Conservation (phyloP, 2,797 vertebrate genomes). For the Arnoldichthys spilopterus region DNA sequence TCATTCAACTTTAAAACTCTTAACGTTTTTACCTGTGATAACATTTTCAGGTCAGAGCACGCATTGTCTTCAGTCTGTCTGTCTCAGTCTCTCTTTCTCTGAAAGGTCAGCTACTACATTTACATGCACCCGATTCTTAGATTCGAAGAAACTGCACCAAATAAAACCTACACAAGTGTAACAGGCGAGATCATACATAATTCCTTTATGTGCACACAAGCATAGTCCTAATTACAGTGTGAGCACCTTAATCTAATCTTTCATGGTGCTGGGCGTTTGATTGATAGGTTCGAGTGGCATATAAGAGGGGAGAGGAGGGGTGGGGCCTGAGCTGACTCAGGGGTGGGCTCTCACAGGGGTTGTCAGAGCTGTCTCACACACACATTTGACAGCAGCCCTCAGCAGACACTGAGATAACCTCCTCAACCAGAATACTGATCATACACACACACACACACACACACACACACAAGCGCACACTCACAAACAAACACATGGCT, state of each 20-base stretch:
- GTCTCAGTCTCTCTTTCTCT: neutral
- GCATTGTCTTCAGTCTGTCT: neutral
- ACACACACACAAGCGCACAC: neutral
- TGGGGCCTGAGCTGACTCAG: conserved; percentile 43
- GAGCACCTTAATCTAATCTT: conserved; percentile 30
- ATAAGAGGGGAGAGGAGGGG: neutral
- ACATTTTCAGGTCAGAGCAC: conserved; percentile 2
- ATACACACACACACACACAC: conserved; percentile 4
- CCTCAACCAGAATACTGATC: conserved; percentile 48
- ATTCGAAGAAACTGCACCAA: neutral
- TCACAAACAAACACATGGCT: neutral
- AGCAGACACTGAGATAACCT: conserved; percentile 25
- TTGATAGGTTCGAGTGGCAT: conserved; percentile 43
- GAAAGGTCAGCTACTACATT: neutral
- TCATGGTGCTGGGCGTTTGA: conserved; percentile 36
- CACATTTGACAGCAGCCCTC: conserved; percentile 28
- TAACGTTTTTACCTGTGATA: neutral
- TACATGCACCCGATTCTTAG: neutral
- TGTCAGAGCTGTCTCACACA: conserved; percentile 40
- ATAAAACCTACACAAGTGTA: neutral
- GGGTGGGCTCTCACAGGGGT: conserved; percentile 38
- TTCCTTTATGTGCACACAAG: neutral
- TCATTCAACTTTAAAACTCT: conserved; percentile 21
- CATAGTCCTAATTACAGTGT: neutral
- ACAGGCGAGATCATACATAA: neutral